A percentile compares a stretch with the other conserved stretches of the same genome.
Conservation (phyloP, 2,888 invertebrate genomes). For the Drosophila neoperkinsi region DNA sequence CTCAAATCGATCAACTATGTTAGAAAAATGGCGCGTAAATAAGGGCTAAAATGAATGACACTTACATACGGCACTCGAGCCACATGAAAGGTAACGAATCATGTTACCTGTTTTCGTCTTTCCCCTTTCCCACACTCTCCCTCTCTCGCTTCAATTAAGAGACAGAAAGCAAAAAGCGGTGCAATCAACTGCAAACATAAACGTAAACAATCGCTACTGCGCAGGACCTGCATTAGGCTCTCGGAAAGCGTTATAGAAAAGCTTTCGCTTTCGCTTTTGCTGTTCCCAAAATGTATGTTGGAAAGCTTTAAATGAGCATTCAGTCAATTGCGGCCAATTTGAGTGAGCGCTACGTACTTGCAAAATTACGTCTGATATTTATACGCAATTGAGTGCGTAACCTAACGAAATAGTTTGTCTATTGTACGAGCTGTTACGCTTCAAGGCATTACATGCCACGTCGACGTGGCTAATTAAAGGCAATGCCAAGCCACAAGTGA, state of each 20-base stretch:
- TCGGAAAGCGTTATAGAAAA: conserved; percentile 35
- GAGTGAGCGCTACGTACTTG: conserved; percentile 39
- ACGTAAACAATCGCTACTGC: conserved; percentile 76
- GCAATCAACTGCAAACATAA: conserved; percentile 68
- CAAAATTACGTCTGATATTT: conserved; percentile 9
- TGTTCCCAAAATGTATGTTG: conserved; percentile 7
- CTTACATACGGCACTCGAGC: conserved; percentile 37
- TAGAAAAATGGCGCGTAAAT: conserved; percentile 17
- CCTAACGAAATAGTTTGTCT: conserved; percentile 34
- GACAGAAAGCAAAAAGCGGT: conserved; percentile 43
- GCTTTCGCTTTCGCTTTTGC: conserved; percentile 44
- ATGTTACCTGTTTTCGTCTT: not conserved
- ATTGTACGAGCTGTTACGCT: conserved; percentile 28
- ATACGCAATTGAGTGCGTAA: conserved; percentile 29
- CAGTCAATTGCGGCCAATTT: conserved; percentile 73
- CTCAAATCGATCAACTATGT: too few species aligned
- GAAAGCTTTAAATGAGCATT: conserved; percentile 74
- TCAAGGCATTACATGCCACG: conserved; percentile 34
- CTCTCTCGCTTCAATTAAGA: conserved; percentile 24
- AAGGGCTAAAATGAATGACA: conserved; percentile 22
- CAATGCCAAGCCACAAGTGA: conserved; percentile 62
- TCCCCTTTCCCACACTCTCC: too few species aligned
- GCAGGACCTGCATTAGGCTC: conserved; percentile 68
- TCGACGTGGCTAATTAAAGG: conserved; percentile 65
- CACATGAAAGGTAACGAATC: conserved; percentile 20